These are phyloP conservation scores for Galerucella nymphaeae DNA, from an alignment of 2,888 invertebrate species.

Conservation along the genomic window DNA sequence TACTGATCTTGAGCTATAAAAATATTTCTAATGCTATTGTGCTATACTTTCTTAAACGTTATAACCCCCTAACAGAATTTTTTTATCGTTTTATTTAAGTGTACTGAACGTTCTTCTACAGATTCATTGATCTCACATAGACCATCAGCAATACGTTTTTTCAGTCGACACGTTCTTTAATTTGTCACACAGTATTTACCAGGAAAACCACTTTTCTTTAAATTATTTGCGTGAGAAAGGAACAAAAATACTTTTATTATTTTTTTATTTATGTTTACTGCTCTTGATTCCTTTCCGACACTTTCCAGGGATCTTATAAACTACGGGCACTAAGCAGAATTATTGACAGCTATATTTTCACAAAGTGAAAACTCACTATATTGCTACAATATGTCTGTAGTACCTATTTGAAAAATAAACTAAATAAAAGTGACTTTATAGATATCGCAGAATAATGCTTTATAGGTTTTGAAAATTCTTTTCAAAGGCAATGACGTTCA, in stretches of 20 bases:
- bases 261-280: slow-evolving; percentile 13
- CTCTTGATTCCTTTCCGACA: neutral
- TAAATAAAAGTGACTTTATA: too few species aligned
- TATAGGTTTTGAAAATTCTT: too few species aligned
- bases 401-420: too few species aligned
- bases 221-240: slow-evolving; percentile 21
- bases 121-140: neutral
- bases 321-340: neutral
- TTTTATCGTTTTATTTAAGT: neutral
- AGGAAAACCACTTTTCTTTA: slow-evolving; percentile 21
- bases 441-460: too few species aligned
- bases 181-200: slow-evolving; percentile 25
- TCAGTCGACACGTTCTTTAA: slow-evolving; percentile 21
- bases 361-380: too few species aligned
- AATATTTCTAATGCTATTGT: neutral
- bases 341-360: too few species aligned
- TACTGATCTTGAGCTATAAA: neutral
- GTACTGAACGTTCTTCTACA: slow-evolving; percentile 5
- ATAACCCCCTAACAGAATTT: neutral
- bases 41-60: neutral
- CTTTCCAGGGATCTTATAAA: neutral
- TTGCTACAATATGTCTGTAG: too few species aligned
- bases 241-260: slow-evolving; percentile 22
- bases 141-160: slow-evolving; percentile 19
- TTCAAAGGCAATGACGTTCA: too few species aligned